phyloP scores from a whole-genome alignment of 2,888 invertebrate genomes.

The Drosophila stalkeri region DNA sequence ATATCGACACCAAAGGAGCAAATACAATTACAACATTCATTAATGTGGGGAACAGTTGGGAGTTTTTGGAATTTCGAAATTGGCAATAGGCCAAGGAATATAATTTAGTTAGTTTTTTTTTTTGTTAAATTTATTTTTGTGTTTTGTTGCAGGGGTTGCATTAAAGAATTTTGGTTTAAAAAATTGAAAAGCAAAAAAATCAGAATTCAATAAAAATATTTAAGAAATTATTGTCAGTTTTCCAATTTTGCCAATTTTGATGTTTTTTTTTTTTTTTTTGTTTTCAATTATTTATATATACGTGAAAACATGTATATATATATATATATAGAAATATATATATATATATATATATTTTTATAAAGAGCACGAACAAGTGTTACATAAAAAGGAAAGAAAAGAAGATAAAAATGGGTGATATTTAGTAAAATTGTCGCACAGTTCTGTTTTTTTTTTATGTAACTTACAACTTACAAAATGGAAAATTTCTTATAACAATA shows the following conservation, averaged over 20 bases:
- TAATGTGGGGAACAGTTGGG: constrained; percentile 50
- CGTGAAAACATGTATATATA: constrained; percentile 47
- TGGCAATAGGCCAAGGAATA: constrained; percentile 52
- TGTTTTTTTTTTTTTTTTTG: constrained; percentile 68
- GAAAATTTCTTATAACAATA: constrained; percentile 67
- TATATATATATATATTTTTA: constrained; percentile 51
- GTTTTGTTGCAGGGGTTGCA: constrained; percentile 50
- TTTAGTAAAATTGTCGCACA: constrained; percentile 80
- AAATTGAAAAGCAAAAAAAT: constrained; percentile 51
- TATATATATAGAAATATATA: constrained; percentile 21
- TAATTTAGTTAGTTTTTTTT: constrained; percentile 14
- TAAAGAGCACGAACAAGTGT: constrained; percentile 80
- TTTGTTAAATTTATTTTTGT: background rate
- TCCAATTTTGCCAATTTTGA: constrained; percentile 82
- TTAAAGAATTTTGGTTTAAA: constrained; percentile 41
- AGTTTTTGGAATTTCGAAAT: constrained; percentile 32
- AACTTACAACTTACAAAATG: constrained; percentile 79
- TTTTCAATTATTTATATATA: constrained; percentile 72
- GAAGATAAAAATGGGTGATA: constrained; percentile 82
- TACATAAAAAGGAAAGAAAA: constrained; percentile 79
- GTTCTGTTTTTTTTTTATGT: constrained; percentile 49
- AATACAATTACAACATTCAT: constrained; percentile 80
- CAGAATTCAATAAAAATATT: constrained; percentile 29
- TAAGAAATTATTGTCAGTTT: constrained; percentile 67
- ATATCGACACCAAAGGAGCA: constrained; percentile 77